phyloP scores from a whole-genome alignment of 2,797 vertebrate genomes.

The Garrulus glandarius region DNA sequence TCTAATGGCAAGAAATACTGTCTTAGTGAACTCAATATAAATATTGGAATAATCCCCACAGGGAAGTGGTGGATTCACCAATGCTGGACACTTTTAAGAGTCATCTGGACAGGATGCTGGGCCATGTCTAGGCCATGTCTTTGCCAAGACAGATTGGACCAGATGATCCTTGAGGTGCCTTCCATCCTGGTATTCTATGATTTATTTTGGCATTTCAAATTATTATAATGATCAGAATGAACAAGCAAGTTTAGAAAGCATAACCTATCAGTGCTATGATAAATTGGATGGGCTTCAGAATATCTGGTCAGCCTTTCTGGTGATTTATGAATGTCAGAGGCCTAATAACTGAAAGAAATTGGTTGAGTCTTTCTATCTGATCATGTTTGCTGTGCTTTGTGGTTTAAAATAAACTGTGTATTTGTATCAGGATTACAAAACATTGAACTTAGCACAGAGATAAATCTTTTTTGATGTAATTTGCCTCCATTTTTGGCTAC shows the following conservation, averaged over 20 bases:
- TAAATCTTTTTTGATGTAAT: background rate
- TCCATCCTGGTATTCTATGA: background rate
- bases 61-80: background rate
- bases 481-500: background rate
- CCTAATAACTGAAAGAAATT: background rate
- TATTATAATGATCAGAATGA: conserved; percentile 31
- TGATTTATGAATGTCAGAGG: conserved; percentile 41
- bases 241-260: conserved; percentile 2
- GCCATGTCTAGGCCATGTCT: accelerated
- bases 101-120: background rate
- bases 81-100: background rate
- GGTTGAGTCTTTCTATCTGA: background rate
- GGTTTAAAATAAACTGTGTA: background rate
- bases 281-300: background rate
- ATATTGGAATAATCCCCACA: background rate
- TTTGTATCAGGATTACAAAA: background rate
- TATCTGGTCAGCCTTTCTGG: conserved; percentile 8
- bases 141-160: background rate
- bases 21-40: background rate
- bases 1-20: background rate
- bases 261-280: background rate
- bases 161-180: background rate
- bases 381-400: background rate
- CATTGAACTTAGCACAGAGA: background rate
- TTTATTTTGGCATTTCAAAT: conserved; percentile 45